Evolutionary conservation across 2,113 vertebrate species (phyloP).

Genomic region (Psittacus erithacus): DNA sequence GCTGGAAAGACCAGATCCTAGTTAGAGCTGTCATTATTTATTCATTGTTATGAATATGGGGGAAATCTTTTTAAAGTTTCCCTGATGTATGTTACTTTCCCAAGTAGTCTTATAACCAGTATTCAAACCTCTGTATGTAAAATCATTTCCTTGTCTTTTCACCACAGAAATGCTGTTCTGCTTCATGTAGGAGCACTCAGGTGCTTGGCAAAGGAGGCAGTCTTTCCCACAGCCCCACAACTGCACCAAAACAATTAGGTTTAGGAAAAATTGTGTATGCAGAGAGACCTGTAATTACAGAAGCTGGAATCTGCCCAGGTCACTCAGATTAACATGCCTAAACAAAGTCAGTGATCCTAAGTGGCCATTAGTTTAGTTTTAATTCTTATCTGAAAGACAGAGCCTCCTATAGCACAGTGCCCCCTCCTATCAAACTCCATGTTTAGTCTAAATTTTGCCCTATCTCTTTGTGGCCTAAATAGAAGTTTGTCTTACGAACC

Average conservation of each 20-base stretch:
- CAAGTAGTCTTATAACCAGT: neutral
- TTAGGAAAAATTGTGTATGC: neutral
- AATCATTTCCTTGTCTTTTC: neutral
- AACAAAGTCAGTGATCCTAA: conserved; percentile 2
- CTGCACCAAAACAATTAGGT: neutral
- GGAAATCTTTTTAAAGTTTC: neutral
- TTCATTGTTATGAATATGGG: neutral
- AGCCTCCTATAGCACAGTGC: neutral
- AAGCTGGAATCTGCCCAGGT: conserved; percentile 2
- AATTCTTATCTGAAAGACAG: conserved; percentile 36
- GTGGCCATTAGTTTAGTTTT: conserved; percentile 27
- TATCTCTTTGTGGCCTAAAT: conserved; percentile 26
- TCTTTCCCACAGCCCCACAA: accelerated
- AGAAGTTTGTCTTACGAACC: conserved; percentile 25
- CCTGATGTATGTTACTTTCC: neutral
- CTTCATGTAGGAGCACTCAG: neutral
- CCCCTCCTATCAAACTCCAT: conserved; percentile 6
- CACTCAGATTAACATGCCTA: conserved; percentile 1
- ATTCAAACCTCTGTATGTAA: neutral
- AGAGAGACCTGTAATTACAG: conserved; percentile 1
- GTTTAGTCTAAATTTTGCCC: conserved; percentile 58
- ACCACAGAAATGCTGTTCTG: neutral
- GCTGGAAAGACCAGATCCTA: neutral
- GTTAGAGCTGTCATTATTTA: neutral
- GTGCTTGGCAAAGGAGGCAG: neutral